phyloP scores from a whole-genome alignment of 2,888 invertebrate genomes.

The Parochlus steinenii region DNA sequence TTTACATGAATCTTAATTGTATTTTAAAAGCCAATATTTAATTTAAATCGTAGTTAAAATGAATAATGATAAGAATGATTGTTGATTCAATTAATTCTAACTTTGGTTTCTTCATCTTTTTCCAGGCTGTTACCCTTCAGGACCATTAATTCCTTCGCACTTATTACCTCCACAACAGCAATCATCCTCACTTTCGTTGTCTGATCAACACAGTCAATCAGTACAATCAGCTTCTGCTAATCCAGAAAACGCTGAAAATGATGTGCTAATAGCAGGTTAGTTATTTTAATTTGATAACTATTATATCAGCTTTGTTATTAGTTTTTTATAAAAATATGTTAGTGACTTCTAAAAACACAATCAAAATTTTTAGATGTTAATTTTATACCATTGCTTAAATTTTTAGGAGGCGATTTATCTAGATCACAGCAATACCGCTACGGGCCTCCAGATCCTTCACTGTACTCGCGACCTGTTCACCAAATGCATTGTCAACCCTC shows the following conservation, averaged over 20 bases:
- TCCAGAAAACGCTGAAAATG: constrained; percentile 21
- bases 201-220: constrained; percentile 29
- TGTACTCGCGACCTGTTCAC: constrained; percentile 26
- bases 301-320: neutral
- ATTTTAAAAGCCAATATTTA: too few species aligned
- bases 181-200: constrained; percentile 32
- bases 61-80: too few species aligned
- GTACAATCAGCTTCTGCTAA: constrained; percentile 23
- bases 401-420: constrained; percentile 19
- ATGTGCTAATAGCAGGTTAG: constrained; percentile 22
- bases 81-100: neutral
- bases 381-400: neutral
- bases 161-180: constrained; percentile 35
- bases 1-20: too few species aligned
- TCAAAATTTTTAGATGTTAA: neutral
- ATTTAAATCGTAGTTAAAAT: too few species aligned
- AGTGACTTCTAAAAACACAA: neutral
- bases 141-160: constrained; percentile 64
- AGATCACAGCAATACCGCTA: constrained; percentile 20
- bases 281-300: neutral
- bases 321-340: neutral
- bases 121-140: constrained; percentile 79
- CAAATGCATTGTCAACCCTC: constrained; percentile 30
- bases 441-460: constrained; percentile 12
- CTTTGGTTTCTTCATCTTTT: constrained; percentile 14